Evolutionary conservation across 2,113 vertebrate species (phyloP).

Genomic region (Uria aalge): DNA sequence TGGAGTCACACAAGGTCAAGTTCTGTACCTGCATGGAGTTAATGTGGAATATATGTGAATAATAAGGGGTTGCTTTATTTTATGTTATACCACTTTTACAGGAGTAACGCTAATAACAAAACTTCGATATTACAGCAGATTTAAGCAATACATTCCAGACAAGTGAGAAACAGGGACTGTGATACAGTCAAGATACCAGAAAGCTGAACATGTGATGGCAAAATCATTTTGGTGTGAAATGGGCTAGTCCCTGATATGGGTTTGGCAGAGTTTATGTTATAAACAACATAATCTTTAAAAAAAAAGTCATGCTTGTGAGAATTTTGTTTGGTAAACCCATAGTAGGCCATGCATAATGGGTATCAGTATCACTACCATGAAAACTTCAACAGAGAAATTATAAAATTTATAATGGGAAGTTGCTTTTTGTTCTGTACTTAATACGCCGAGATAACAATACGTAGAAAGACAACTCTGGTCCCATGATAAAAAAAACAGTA

Average conservation of each 20-base stretch:
- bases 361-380: neutral
- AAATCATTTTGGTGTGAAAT: neutral
- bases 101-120: conserved; percentile 42
- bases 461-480: neutral
- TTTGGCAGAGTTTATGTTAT: neutral
- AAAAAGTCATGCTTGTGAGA: neutral
- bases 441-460: neutral
- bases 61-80: conserved; percentile 54
- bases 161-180: neutral
- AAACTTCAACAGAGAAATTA: neutral
- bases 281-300: neutral
- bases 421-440: neutral
- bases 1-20: conserved; percentile 69
- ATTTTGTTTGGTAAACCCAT: neutral
- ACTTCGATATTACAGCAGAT: conserved; percentile 23
- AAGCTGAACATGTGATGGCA: neutral
- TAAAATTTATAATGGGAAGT: neutral
- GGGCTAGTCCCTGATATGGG: neutral
- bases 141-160: conserved; percentile 43
- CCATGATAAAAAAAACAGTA: neutral
- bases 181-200: neutral
- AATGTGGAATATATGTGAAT: conserved; percentile 10
- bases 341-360: neutral
- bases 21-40: conserved; percentile 54
- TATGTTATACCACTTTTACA: conserved; percentile 7